Percentiles rank a stretch among this genome's conserved stretches.
These are phyloP conservation scores for Drosophila merina DNA, from an alignment of 2,888 invertebrate species.

Conservation along the genomic window DNA sequence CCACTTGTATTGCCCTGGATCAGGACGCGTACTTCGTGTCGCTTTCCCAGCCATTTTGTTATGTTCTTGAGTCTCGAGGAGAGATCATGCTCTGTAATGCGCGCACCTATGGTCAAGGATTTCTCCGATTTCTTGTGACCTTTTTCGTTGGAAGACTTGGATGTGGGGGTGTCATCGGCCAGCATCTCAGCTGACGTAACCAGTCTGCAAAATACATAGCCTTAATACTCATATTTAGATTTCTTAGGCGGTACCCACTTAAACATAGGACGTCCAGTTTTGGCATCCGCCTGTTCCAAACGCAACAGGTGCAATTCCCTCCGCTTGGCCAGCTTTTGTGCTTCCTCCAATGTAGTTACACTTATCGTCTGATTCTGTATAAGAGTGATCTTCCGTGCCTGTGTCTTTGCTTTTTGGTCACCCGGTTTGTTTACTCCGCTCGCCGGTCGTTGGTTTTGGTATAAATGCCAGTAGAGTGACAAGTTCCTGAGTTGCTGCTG, in stretches of 20 bases:
- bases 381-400: constrained; percentile 86
- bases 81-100: constrained; percentile 88
- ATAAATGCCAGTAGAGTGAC: constrained; percentile 35
- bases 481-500: constrained; percentile 17
- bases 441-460: constrained; percentile 28
- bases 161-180: constrained; percentile 84
- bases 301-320: constrained; percentile 89
- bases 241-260: constrained; percentile 83
- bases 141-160: constrained; percentile 40
- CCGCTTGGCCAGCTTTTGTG: constrained; percentile 88
- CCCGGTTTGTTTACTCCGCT: constrained; percentile 13
- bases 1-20: constrained; percentile 69
- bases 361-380: constrained; percentile 86
- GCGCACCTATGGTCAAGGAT: constrained; percentile 86
- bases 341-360: constrained; percentile 88
- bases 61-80: constrained; percentile 87
- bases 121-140: constrained; percentile 86
- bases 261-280: constrained; percentile 88
- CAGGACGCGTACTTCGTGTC: constrained; percentile 86
- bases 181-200: constrained; percentile 88
- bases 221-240: neutral
- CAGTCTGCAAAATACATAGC: constrained; percentile 83
- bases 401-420: constrained; percentile 41
- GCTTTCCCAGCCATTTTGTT: constrained; percentile 87
- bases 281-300: constrained; percentile 88